Evolutionary conservation across 2,113 vertebrate species (phyloP).

Genomic region (Poeciliopsis occidentalis): DNA sequence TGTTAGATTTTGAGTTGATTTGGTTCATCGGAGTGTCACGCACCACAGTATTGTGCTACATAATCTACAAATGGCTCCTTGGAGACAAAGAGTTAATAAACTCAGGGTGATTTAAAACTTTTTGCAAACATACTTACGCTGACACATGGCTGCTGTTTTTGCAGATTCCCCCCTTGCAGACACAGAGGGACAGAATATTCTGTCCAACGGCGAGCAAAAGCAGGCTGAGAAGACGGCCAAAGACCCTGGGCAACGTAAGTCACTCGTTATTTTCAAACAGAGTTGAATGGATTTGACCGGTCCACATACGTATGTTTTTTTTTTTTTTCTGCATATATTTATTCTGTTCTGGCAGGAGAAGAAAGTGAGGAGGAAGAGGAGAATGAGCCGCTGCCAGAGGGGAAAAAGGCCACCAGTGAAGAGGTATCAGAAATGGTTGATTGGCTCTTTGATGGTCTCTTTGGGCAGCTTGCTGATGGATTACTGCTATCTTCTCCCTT

Average conservation of each 20-base stretch:
- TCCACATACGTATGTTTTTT: too few species aligned
- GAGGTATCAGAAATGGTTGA: slow-evolving; percentile 76
- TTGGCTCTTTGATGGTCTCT: not conserved
- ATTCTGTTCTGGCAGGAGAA: slow-evolving; percentile 74
- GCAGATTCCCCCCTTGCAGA: slow-evolving; percentile 81
- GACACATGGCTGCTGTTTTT: not conserved
- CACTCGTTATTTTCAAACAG: slow-evolving; percentile 75
- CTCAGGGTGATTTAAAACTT: too few species aligned
- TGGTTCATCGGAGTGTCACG: too few species aligned
- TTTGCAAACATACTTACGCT: not conserved
- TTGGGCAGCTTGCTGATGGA: slow-evolving; percentile 26
- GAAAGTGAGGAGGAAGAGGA: slow-evolving; percentile 91
- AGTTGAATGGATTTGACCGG: not conserved
- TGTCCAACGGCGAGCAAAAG: slow-evolving; percentile 86
- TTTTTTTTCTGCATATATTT: not conserved
- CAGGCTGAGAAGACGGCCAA: slow-evolving; percentile 79
- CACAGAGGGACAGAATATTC: slow-evolving; percentile 68
- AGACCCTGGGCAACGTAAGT: slow-evolving; percentile 82
- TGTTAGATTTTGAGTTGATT: too few species aligned
- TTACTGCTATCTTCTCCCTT: slow-evolving; percentile 5
- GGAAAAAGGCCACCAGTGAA: slow-evolving; percentile 86
- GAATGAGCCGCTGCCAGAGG: slow-evolving; percentile 82
- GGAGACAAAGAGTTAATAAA: too few species aligned
- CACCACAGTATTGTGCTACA: too few species aligned
- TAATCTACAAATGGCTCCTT: not conserved